These are phyloP conservation scores for Pimpla rufipes DNA, from an alignment of 2,888 invertebrate genomes.

Conservation along the genomic window DNA sequence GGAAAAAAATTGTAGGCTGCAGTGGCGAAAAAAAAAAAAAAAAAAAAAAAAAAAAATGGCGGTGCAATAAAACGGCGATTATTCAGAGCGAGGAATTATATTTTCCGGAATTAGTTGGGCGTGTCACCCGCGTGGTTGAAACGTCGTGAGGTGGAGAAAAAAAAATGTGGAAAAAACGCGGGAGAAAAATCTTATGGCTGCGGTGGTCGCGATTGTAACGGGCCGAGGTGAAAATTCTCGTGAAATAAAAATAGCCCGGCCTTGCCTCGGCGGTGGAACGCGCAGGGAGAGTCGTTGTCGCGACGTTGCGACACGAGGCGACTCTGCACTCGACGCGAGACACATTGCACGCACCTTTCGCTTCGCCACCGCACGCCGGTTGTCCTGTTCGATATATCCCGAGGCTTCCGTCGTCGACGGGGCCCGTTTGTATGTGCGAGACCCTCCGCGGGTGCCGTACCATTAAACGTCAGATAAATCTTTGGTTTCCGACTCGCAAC, in stretches of 20 bases:
- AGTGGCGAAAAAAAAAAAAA: constrained; percentile 9
- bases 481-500: not conserved
- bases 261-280: constrained; percentile 61
- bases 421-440: not conserved
- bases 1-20: too few species aligned
- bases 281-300: constrained; percentile 40
- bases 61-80: not conserved
- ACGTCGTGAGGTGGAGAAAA: not conserved
- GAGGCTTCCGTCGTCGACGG: constrained; percentile 26
- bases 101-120: constrained; percentile 1
- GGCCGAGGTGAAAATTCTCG: constrained; percentile 24
- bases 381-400: constrained; percentile 42
- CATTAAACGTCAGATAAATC: constrained; percentile 15
- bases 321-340: constrained; percentile 39
- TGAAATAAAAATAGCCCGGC: constrained; percentile 51
- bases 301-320: constrained; percentile 44
- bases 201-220: constrained; percentile 20
- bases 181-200: constrained; percentile 32
- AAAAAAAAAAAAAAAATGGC: not conserved
- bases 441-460: not conserved
- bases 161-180: not conserved
- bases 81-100: not conserved
- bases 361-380: constrained; percentile 47
- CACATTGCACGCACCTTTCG: constrained; percentile 62
- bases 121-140: not conserved